Evolutionary conservation across 2,113 vertebrate genomes (phyloP), one percentile per base, ranked within the genome.

Genomic region (Zosterops lateralis): DNA sequence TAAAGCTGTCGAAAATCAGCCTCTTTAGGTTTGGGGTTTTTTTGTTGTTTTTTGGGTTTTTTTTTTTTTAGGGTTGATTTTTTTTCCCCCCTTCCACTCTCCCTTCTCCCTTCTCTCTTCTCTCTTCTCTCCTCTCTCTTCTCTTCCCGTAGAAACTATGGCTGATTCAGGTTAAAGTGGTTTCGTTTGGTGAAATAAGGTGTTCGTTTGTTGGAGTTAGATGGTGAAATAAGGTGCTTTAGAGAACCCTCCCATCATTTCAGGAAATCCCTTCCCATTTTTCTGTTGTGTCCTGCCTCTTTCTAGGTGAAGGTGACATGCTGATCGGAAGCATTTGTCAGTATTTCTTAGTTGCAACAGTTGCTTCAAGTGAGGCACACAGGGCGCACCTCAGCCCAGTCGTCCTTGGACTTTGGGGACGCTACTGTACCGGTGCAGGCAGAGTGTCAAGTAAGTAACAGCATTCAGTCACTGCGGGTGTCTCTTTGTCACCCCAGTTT

Each of bases 351-450:
- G 12, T 9, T 45, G 64, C 20, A 18, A n/a, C 9, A 5, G 32
- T 57, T n/a, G 54, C n/a, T 17, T 51, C 32, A 6, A 4, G 38
- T 14, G 71, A n/a, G 71, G 25, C 45, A 7, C 31, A 2, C 38
- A 7, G 40, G 20, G 36, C 21, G 12, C 40, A 4, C 4, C 71
- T 56, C 62, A 15, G 31, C 36, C 44, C 16, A 0, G 1, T 40
- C 1, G 4, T 19, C 34, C n/a, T 83, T 17, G 2, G 21, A 3
- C 12, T 45, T 54, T 68, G 40, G 18, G 54, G 40, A 83, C 29
- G 3, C 14, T 36, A 0, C n/a, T 31, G 29, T 19, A 34, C 17
- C 3, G 1, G 29, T n/a, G 45, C 31, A 10, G 65, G 16, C 15
- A 15, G 18, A 57, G 21, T 28, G 31, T 51, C 60, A 3, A 29